These are phyloP conservation scores for Zosterops hypoxanthus DNA, from an alignment of 2,113 vertebrate genomes.

Conservation along the genomic window DNA sequence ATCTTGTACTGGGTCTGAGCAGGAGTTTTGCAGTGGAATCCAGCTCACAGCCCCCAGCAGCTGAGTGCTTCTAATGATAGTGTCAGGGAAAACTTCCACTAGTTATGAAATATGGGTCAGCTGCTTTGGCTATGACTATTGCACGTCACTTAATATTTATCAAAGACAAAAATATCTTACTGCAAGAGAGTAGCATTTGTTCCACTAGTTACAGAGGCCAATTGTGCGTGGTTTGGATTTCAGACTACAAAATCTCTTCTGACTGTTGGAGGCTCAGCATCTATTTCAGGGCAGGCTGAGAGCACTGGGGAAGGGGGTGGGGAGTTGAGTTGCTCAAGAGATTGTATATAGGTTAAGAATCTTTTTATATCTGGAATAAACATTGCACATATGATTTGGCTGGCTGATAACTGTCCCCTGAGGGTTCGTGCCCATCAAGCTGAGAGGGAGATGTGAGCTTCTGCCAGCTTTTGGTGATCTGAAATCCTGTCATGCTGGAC, in stretches of 20 bases:
- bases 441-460: background rate
- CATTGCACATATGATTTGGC: background rate
- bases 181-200: conserved; percentile 52
- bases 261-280: conserved; percentile 35
- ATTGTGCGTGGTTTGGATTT: background rate
- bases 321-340: background rate
- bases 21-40: background rate
- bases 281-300: conserved; percentile 38
- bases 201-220: conserved; percentile 53
- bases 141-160: conserved; percentile 63
- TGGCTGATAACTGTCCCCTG: background rate
- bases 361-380: background rate
- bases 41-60: background rate
- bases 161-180: conserved; percentile 65
- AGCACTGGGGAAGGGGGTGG: background rate
- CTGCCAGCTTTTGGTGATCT: background rate
- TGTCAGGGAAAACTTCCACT: conserved; percentile 7
- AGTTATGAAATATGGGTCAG: conserved; percentile 61
- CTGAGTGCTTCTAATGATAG: background rate
- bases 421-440: background rate
- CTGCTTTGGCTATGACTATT: conserved; percentile 48
- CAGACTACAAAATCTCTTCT: conserved; percentile 24
- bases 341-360: background rate
- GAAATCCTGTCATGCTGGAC: background rate
- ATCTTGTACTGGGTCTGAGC: background rate